These are phyloP conservation scores for Cyrtonyx montezumae DNA, from an alignment of 2,113 vertebrate species.

Conservation along the genomic window DNA sequence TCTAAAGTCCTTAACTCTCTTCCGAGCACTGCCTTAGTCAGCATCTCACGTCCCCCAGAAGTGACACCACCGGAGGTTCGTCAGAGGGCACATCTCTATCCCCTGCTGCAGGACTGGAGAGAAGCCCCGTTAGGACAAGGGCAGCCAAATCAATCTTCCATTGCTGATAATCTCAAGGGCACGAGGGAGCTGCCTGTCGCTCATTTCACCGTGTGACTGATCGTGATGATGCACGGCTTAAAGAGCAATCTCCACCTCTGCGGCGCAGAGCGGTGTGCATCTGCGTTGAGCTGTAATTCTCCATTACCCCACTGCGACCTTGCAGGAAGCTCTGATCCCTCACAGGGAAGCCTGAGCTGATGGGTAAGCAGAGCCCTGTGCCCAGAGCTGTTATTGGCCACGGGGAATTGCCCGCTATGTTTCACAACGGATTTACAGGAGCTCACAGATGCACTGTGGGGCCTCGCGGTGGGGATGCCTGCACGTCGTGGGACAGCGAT, in stretches of 20 bases:
- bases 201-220: not conserved
- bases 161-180: not conserved
- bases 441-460: not conserved
- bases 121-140: not conserved
- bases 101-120: not conserved
- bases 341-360: not conserved
- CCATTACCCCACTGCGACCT: not conserved
- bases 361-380: not conserved
- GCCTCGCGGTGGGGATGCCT: not conserved
- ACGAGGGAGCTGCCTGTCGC: not conserved
- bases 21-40: not conserved
- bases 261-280: not conserved
- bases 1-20: not conserved
- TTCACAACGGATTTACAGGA: not conserved
- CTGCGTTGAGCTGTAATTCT: not conserved
- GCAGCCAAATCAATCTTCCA: not conserved
- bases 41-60: not conserved
- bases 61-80: not conserved
- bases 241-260: not conserved
- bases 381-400: not conserved
- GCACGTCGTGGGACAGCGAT: not conserved
- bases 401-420: not conserved
- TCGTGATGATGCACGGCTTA: rapidly evolving
- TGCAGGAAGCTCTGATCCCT: not conserved
- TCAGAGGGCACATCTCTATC: not conserved